Percentiles rank a stretch among this genome's conserved stretches.
Conservation (phyloP, 2,888 invertebrate genomes). For the Alloscopus bannaensis region DNA sequence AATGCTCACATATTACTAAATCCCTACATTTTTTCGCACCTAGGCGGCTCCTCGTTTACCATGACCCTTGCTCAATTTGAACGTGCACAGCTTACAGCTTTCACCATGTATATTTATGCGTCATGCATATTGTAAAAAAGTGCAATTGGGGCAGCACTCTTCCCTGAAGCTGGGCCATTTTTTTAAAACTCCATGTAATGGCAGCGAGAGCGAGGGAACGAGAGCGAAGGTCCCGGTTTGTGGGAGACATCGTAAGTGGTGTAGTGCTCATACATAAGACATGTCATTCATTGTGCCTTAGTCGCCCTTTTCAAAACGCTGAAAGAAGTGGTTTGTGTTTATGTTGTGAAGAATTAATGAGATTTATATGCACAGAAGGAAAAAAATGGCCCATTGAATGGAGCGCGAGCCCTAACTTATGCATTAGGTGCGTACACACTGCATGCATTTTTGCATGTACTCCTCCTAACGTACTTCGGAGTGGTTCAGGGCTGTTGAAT, state of each 20-base stretch:
- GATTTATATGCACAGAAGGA: constrained; percentile 35
- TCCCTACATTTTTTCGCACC: too few relatives aligned
- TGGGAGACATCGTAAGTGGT: constrained; percentile 1
- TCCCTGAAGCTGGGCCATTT: constrained; percentile 10
- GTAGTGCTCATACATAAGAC: constrained; percentile 22
- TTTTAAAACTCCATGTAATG: background rate
- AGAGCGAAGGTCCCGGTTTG: too few relatives aligned
- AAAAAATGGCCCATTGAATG: constrained; percentile 4
- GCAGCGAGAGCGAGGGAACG: background rate
- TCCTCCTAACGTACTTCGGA: too few relatives aligned
- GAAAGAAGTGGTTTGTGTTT: constrained; percentile 40
- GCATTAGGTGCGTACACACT: background rate
- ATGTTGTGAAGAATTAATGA: constrained; percentile 42
- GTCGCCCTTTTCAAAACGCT: constrained; percentile 16
- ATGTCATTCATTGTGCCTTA: constrained; percentile 40
- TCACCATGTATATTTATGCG: too few relatives aligned
- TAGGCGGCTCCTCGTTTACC: too few relatives aligned
- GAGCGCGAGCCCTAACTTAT: constrained; percentile 5
- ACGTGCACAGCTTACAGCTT: too few relatives aligned
- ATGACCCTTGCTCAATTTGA: too few relatives aligned
- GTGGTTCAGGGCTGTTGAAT: too few relatives aligned
- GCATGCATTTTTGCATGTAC: background rate
- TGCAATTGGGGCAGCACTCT: constrained; percentile 24
- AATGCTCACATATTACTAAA: too few relatives aligned
- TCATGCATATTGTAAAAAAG: constrained; percentile 8